A percentile compares a stretch with the other conserved stretches of the same genome.
phyloP scores from a whole-genome alignment of 1,140 invertebrate genomes.

The Gonioctena quinquepunctata region DNA sequence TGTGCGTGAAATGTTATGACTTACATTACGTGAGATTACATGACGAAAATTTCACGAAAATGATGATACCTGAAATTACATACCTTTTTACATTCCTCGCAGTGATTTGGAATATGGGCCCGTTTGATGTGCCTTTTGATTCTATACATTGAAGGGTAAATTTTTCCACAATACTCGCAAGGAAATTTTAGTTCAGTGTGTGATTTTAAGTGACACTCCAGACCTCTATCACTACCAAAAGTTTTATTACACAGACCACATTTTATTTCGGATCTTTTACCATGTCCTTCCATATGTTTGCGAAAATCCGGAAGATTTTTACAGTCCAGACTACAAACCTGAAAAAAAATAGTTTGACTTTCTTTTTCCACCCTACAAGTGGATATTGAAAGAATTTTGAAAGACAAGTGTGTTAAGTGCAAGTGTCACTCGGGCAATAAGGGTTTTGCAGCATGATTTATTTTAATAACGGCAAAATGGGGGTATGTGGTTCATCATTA shows the following conservation, averaged over 20 bases:
- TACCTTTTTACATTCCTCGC: constrained; percentile 39
- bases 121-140: constrained; percentile 41
- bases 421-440: too few relatives aligned
- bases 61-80: too few relatives aligned
- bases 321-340: constrained; percentile 38
- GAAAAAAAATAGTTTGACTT: too few relatives aligned
- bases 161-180: constrained; percentile 43
- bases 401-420: too few relatives aligned
- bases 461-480: too few relatives aligned
- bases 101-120: constrained; percentile 39
- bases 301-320: constrained; percentile 20
- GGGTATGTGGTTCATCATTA: too few relatives aligned
- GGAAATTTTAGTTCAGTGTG: constrained; percentile 44
- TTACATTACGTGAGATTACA: too few relatives aligned
- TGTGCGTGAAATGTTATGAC: too few relatives aligned
- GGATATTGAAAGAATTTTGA: too few relatives aligned
- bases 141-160: constrained; percentile 39
- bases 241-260: constrained; percentile 37
- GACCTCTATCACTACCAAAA: constrained; percentile 35
- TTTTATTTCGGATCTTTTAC: constrained; percentile 31
- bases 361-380: too few relatives aligned
- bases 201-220: constrained; percentile 33
- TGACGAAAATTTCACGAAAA: too few relatives aligned
- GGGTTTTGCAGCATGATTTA: too few relatives aligned
- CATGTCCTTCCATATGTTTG: constrained; percentile 31